Base-by-base conservation (phyloP, 2,888 invertebrate genomes). In the Eupithecia subumbrata region DNA sequence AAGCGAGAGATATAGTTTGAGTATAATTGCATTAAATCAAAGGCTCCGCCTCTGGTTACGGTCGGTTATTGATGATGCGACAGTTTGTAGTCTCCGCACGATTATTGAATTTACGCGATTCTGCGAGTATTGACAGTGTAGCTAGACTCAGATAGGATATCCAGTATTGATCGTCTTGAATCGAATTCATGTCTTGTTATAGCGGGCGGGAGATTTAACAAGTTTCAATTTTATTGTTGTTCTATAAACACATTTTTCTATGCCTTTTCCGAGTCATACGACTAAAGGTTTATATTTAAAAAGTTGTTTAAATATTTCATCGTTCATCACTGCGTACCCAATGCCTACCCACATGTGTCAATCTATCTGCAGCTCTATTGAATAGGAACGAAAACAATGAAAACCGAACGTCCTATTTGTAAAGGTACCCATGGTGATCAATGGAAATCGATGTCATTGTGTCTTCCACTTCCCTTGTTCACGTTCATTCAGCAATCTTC, bases 331-430 rank as follows among this genome's bases (percentile, higher is more conserved):
- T 25, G 14, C 12, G 60, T 60, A 25, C 5, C 25, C 12, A 25
- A 60, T 60, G 25, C 56, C 12, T 11, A 56, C 16, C 67, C 68
- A 68, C 43, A 72, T 40, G 43, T 67, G 67, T 25, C 67, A 43
- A 43, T 67, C 68, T 45, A 16, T 68, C 68, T 45, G 25, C 34
- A n/a, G 45, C 43, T 81, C 82, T 81, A 82, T 84, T 84, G 80
- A 84, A 85, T 83, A 79, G 79, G 73, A 83, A 80, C 52, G 82
- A 82, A 84, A 84, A 86, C 87, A 86, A 86, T 73, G 81, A 69
- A 74, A 60, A 80, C 82, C 80, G 80, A 80, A 77, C 82, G 81
- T 79, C 80, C 68, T 75, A 76, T 79, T 80, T 75, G 72, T 56
- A 22, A 16, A 34, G 48, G 45, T 48, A 71, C 60, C 52, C 75